Evolutionary conservation across 2,888 invertebrate genomes (phyloP).

Genomic region (Cremastinae sp.): DNA sequence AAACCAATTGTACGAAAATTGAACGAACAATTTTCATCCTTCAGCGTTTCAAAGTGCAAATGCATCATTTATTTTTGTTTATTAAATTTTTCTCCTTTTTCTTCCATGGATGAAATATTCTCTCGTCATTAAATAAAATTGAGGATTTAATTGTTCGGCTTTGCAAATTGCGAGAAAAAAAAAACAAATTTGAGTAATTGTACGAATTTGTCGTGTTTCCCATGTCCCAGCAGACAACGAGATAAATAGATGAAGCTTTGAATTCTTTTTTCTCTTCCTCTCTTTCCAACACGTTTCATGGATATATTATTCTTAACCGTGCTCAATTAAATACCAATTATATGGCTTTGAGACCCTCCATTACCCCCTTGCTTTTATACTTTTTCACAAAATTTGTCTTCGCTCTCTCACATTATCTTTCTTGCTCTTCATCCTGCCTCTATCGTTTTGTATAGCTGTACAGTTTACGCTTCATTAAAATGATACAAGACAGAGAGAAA

Average conservation of each 20-base stretch:
- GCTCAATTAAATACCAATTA: conserved; percentile 59
- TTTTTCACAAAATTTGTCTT: conserved; percentile 24
- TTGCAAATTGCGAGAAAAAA: conserved; percentile 19
- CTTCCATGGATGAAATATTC: background rate
- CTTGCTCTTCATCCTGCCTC: background rate
- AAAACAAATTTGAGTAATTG: conserved; percentile 55
- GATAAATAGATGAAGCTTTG: conserved; percentile 21
- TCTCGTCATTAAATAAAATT: background rate
- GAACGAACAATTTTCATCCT: background rate
- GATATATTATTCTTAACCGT: conserved; percentile 55
- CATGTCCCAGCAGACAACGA: background rate
- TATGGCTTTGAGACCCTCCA: conserved; percentile 48
- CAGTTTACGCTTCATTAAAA: conserved; percentile 22
- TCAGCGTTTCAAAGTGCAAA: too few relatives aligned
- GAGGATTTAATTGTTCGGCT: background rate
- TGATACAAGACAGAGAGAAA: conserved; percentile 14
- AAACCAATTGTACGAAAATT: background rate
- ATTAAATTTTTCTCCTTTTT: too few relatives aligned
- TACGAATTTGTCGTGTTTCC: conserved; percentile 37
- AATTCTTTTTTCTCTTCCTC: background rate
- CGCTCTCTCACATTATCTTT: background rate
- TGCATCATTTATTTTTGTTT: too few relatives aligned
- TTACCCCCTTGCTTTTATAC: conserved; percentile 24
- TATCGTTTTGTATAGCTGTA: conserved; percentile 14
- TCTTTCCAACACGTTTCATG: conserved; percentile 26